A percentile compares a stretch with the other conserved stretches of the same genome.
These are phyloP conservation scores for Ypsolopha sequella DNA, from an alignment of 2,888 invertebrate species.

Conservation along the genomic window DNA sequence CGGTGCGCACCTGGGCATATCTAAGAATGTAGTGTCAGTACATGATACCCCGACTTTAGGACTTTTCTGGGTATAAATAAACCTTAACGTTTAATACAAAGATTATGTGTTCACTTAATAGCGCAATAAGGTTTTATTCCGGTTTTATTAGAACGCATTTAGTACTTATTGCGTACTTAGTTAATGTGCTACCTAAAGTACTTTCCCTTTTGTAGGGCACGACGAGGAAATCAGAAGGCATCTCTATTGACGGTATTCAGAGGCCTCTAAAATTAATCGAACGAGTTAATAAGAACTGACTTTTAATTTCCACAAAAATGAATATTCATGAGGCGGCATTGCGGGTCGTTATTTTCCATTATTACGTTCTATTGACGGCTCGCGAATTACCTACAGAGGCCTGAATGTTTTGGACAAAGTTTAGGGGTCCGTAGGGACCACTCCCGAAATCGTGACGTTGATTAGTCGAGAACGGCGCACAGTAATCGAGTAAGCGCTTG, in stretches of 20 bases:
- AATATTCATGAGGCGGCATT: constrained; percentile 43
- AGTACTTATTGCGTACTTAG: constrained; percentile 14
- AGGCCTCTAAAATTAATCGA: constrained; percentile 19
- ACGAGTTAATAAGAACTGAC: constrained; percentile 37
- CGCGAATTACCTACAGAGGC: background rate
- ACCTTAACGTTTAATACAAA: background rate
- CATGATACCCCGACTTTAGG: no score
- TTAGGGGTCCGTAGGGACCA: background rate
- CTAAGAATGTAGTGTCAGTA: no score
- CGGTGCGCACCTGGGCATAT: no score
- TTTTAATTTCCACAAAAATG: constrained; percentile 40
- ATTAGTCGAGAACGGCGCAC: constrained; percentile 49
- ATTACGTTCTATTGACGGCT: constrained; percentile 20
- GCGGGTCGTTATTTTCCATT: constrained; percentile 15
- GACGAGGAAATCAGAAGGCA: background rate
- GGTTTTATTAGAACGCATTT: constrained; percentile 10
- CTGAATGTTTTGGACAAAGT: no score
- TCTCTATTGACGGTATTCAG: background rate
- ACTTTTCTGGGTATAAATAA: no score
- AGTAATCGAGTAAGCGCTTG: constrained; percentile 60
- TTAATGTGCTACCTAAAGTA: constrained; percentile 24
- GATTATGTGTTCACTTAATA: constrained; percentile 15
- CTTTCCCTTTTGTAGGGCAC: constrained; percentile 3
- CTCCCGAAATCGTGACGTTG: constrained; percentile 62
- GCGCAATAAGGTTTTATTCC: constrained; percentile 16